phyloP scores from a whole-genome alignment of 2,113 vertebrate genomes.

The Clinocottus analis region DNA sequence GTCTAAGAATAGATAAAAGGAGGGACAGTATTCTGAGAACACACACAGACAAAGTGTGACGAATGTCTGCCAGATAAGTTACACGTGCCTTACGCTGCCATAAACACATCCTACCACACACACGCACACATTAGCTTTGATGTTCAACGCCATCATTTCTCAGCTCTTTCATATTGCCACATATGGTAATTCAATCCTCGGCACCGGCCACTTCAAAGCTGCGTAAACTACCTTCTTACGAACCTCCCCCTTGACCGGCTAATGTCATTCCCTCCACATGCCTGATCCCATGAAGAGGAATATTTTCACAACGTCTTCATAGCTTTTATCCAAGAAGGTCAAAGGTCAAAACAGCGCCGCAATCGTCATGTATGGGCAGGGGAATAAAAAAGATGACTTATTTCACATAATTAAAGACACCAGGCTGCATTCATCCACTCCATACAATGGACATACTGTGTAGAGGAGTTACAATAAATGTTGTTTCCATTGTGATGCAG shows the following conservation, averaged over 20 bases:
- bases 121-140: constrained; percentile 57
- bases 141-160: constrained; percentile 56
- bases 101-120: constrained; percentile 42
- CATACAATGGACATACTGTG: constrained; percentile 4
- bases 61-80: constrained; percentile 64
- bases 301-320: constrained; percentile 32
- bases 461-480: background rate
- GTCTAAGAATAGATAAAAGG: constrained; percentile 77
- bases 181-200: constrained; percentile 74
- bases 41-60: constrained; percentile 64
- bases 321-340: constrained; percentile 8
- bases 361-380: background rate
- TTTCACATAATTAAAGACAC: constrained; percentile 15
- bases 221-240: constrained; percentile 54
- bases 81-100: constrained; percentile 47
- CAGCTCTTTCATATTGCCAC: constrained; percentile 67
- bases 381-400: too few relatives aligned
- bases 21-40: constrained; percentile 61
- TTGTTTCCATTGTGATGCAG: background rate
- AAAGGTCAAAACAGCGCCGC: constrained; percentile 5
- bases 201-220: constrained; percentile 71
- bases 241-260: constrained; percentile 31
- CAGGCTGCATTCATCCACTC: background rate
- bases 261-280: constrained; percentile 49
- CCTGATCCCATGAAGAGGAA: constrained; percentile 10